Percentiles rank a stretch among this genome's conserved stretches.
phyloP scores from a whole-genome alignment of 2,888 invertebrate genomes.

The Nomada hirtipes region DNA sequence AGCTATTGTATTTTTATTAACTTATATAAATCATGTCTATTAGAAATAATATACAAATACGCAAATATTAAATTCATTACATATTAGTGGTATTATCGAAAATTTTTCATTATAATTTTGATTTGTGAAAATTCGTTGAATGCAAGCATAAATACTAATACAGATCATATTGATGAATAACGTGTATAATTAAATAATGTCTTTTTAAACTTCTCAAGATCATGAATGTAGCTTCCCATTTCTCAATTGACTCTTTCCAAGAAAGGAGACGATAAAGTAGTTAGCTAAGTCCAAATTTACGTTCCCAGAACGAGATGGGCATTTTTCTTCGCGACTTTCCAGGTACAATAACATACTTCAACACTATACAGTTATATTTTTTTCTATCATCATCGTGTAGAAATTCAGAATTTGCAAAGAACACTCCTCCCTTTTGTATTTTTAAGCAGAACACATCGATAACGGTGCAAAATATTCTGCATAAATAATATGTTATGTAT shows the following conservation, averaged over 20 bases:
- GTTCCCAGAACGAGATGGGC: slow-evolving; percentile 54
- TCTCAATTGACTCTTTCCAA: slow-evolving; percentile 56
- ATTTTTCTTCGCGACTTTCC: slow-evolving; percentile 44
- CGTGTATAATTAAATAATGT: slow-evolving; percentile 24
- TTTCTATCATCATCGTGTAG: slow-evolving; percentile 14
- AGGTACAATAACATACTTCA: slow-evolving; percentile 62
- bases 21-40: slow-evolving; percentile 9
- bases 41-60: slow-evolving; percentile 43
- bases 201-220: slow-evolving; percentile 22
- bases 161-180: slow-evolving; percentile 30
- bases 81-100: slow-evolving; percentile 24
- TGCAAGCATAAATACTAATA: slow-evolving; percentile 40
- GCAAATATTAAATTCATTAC: slow-evolving; percentile 35
- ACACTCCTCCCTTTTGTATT: slow-evolving; percentile 32
- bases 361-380: slow-evolving; percentile 35
- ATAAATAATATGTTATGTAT: slow-evolving; percentile 42
- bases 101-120: slow-evolving; percentile 15
- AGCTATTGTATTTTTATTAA: slow-evolving; percentile 26
- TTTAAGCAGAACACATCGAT: slow-evolving; percentile 38
- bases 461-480: slow-evolving; percentile 47
- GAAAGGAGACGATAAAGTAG: slow-evolving; percentile 35
- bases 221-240: slow-evolving; percentile 65
- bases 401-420: slow-evolving; percentile 46
- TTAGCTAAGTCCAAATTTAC: slow-evolving; percentile 45
- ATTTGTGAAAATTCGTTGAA: slow-evolving; percentile 13